Conservation (phyloP, 2,797 vertebrate species). For the Tachyglossus aculeatus region DNA sequence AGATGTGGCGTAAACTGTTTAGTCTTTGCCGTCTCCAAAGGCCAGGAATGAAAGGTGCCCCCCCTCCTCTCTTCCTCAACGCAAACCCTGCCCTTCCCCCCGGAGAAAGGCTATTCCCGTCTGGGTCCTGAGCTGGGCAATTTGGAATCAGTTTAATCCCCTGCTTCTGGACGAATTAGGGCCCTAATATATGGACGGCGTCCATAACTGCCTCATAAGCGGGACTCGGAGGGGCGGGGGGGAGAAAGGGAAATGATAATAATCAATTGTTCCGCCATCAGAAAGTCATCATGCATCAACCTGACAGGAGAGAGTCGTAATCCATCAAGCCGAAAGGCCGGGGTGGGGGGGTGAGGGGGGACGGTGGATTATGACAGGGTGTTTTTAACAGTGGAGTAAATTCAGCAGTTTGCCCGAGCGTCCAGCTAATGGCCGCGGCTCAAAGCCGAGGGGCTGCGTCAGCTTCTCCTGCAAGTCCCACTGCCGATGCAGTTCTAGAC, state of each 20-base stretch:
- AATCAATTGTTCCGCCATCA: conserved; percentile 67
- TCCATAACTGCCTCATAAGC: conserved; percentile 64
- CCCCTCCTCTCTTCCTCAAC: background rate
- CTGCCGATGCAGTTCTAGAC: too few relatives aligned
- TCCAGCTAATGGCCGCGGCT: background rate
- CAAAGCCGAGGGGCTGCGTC: background rate
- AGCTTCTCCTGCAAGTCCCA: too few relatives aligned
- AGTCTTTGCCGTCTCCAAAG: conserved; percentile 68
- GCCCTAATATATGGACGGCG: conserved; percentile 49
- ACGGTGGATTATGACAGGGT: conserved; percentile 32
- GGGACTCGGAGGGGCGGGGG: conserved; percentile 44
- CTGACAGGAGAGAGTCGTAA: conserved; percentile 57
- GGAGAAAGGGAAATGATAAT: conserved; percentile 37
- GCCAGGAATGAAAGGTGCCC: conserved; percentile 65
- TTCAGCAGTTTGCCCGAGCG: conserved; percentile 19
- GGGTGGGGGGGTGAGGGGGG: too few relatives aligned
- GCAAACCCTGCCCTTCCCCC: too few relatives aligned
- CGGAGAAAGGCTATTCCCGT: conserved; percentile 24
- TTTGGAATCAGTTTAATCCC: conserved; percentile 60
- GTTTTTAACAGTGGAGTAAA: conserved; percentile 27
- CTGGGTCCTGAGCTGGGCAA: conserved; percentile 57
- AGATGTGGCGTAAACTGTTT: conserved; percentile 72
- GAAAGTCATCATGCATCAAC: conserved; percentile 62
- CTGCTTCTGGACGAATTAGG: conserved; percentile 45
- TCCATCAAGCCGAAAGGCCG: conserved; percentile 56